A percentile compares a stretch with the other conserved stretches of the same genome.
Conservation (phyloP, 2,888 invertebrate species). For the Leptinotarsa juncta region DNA sequence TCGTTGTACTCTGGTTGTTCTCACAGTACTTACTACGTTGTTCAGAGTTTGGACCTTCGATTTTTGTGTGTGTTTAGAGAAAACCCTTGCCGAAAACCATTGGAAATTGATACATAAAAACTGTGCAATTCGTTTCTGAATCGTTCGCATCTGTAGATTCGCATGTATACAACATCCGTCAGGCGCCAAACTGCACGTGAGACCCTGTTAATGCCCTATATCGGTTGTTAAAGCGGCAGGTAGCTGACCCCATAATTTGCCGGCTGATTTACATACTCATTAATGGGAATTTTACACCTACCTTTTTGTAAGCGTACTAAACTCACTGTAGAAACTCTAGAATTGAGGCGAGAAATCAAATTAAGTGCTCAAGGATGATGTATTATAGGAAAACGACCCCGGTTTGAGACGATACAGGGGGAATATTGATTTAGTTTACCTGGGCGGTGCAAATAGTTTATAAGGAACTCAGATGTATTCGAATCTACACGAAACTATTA, state of each 20-base stretch:
- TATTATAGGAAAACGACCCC: slow-evolving; percentile 11
- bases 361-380: slow-evolving; percentile 21
- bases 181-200: slow-evolving; percentile 2
- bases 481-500: too few relatives aligned
- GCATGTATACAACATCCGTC: not conserved
- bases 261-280: slow-evolving; percentile 24
- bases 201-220: slow-evolving; percentile 18
- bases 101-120: too few relatives aligned
- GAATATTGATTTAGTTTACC: not conserved
- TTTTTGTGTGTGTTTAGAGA: too few relatives aligned
- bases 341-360: slow-evolving; percentile 19
- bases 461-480: too few relatives aligned
- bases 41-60: too few relatives aligned
- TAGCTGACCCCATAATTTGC: slow-evolving; percentile 28
- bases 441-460: not conserved
- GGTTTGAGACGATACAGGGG: not conserved
- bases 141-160: not conserved
- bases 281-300: slow-evolving; percentile 25
- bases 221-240: slow-evolving; percentile 16
- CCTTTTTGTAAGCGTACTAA: slow-evolving; percentile 15
- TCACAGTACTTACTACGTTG: too few relatives aligned
- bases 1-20: too few relatives aligned
- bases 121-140: not conserved
- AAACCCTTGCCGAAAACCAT: too few relatives aligned
- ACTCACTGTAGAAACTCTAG: slow-evolving; percentile 15